These are phyloP conservation scores for Saccopteryx leptura DNA, from an alignment of 2,113 vertebrate species.

Conservation along the genomic window DNA sequence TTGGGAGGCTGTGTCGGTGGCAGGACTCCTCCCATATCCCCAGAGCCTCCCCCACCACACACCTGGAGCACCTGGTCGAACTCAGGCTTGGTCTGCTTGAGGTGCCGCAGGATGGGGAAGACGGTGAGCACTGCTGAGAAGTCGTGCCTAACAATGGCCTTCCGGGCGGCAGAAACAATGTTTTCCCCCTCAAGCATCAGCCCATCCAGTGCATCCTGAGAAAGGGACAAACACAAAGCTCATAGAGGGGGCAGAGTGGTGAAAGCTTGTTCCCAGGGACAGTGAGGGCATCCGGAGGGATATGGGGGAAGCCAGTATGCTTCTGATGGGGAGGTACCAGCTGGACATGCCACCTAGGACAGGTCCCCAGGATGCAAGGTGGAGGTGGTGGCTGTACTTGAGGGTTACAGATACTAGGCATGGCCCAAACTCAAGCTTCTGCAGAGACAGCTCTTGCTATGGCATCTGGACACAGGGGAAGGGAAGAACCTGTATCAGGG, in stretches of 20 bases:
- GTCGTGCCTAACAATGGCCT: conserved; percentile 96
- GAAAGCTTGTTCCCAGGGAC: background rate
- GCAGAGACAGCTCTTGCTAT: background rate
- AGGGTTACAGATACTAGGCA: background rate
- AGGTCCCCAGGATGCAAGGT: background rate
- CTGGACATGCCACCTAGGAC: background rate
- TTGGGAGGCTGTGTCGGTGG: fast-evolving
- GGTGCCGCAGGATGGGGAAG: conserved; percentile 97
- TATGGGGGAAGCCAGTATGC: background rate
- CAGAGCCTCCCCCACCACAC: background rate
- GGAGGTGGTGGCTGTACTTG: background rate
- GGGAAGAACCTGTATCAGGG: conserved; percentile 95
- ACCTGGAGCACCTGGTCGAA: conserved; percentile 98
- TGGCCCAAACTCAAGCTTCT: background rate
- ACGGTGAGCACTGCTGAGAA: conserved; percentile 98
- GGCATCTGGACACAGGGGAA: background rate
- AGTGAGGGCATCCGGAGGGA: background rate
- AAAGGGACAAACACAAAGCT: background rate
- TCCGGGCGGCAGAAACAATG: conserved; percentile 95
- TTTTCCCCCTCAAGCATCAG: conserved; percentile 98
- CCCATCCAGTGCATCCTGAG: conserved; percentile 96
- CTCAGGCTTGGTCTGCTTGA: conserved; percentile 97
- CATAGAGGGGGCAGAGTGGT: background rate
- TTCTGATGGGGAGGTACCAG: fast-evolving
- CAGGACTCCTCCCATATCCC: fast-evolving